These are phyloP conservation scores for Oryzias sinensis DNA, from an alignment of 2,797 vertebrate species.

Conservation along the genomic window DNA sequence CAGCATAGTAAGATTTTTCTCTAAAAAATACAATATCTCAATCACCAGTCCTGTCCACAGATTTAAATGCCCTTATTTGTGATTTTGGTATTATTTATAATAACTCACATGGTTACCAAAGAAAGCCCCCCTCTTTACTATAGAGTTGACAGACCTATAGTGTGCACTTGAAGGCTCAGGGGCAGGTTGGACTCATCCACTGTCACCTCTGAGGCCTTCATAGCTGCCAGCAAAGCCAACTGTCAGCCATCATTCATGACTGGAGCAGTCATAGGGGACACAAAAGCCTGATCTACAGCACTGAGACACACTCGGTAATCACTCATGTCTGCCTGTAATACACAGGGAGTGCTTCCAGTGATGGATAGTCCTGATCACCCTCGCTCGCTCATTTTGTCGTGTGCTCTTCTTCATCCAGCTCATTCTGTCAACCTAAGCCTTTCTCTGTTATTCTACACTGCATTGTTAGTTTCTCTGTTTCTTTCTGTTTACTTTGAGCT, in stretches of 20 bases:
- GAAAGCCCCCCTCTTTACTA: background rate
- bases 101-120: background rate
- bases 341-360: slow-evolving; percentile 48
- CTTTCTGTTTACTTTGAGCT: slow-evolving; percentile 10
- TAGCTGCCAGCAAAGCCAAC: slow-evolving; percentile 26
- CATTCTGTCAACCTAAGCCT: slow-evolving; percentile 8
- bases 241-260: slow-evolving; percentile 54
- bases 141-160: slow-evolving; percentile 21
- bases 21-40: too few relatives aligned
- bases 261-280: slow-evolving; percentile 38
- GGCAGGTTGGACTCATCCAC: slow-evolving; percentile 51
- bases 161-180: slow-evolving; percentile 25
- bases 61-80: background rate
- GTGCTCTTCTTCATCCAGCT: slow-evolving; percentile 26
- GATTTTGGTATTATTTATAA: background rate
- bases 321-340: slow-evolving; percentile 51
- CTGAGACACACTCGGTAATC: slow-evolving; percentile 55
- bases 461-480: slow-evolving; percentile 34
- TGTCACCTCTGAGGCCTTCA: slow-evolving; percentile 25
- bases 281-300: slow-evolving; percentile 41
- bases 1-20: too few relatives aligned
- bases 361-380: slow-evolving; percentile 53
- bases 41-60: background rate
- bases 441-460: slow-evolving; percentile 37
- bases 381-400: slow-evolving; percentile 36